Percentiles rank a stretch among this genome's conserved stretches.
Evolutionary conservation across 2,797 vertebrate species (phyloP).

Genomic region (Hozukius guyotensis): DNA sequence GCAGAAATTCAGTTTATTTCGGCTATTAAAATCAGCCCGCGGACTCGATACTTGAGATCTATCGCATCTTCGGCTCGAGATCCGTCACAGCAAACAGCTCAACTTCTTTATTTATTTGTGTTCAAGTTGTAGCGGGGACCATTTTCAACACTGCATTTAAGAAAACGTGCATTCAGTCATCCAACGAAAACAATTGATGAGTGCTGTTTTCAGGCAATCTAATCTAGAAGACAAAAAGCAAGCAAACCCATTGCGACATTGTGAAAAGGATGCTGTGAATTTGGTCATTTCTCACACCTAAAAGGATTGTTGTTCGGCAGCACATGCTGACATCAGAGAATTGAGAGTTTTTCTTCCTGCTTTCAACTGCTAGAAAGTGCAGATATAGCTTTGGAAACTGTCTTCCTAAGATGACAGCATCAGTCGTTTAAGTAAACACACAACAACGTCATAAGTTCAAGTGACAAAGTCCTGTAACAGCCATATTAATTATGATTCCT

Average conservation of each 20-base stretch:
- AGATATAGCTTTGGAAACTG: background rate
- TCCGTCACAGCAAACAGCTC: constrained; percentile 7
- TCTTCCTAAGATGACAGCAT: background rate
- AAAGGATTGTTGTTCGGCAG: background rate
- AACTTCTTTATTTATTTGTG: background rate
- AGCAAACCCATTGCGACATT: background rate
- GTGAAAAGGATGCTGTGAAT: constrained; percentile 3
- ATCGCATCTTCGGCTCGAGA: constrained; percentile 14
- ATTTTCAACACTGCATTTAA: constrained; percentile 15
- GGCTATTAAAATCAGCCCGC: constrained; percentile 30
- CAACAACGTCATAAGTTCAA: background rate
- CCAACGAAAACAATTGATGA: constrained; percentile 11
- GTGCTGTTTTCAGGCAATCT: background rate
- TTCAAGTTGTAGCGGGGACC: background rate
- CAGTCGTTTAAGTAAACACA: background rate
- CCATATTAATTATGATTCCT: background rate
- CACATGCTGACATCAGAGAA: background rate
- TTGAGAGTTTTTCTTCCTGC: background rate
- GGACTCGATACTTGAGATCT: constrained; percentile 23
- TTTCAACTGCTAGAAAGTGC: background rate
- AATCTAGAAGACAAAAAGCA: constrained; percentile 29
- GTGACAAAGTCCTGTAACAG: background rate
- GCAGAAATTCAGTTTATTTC: constrained; percentile 43
- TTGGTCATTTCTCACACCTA: background rate
- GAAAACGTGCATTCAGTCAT: constrained; percentile 3